These are phyloP conservation scores for Silurus meridionalis DNA, from an alignment of 2,113 vertebrate species.

Conservation along the genomic window DNA sequence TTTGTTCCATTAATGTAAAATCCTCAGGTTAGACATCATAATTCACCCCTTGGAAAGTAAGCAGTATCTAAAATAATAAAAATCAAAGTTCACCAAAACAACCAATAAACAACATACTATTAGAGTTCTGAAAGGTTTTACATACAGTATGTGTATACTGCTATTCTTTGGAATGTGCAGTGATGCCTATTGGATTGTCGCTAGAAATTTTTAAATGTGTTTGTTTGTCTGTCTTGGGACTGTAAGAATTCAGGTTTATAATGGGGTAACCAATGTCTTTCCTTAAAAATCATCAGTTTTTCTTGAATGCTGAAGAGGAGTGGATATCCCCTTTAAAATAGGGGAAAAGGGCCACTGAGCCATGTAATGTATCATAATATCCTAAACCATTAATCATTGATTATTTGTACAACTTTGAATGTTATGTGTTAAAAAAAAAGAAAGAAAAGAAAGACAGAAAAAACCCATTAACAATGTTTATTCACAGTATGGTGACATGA, in stretches of 20 bases:
- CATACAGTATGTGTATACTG: slow-evolving; percentile 30
- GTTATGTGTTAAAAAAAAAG: slow-evolving; percentile 14
- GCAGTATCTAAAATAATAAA: background rate
- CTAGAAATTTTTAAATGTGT: slow-evolving; percentile 1
- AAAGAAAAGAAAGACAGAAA: background rate
- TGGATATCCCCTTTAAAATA: background rate
- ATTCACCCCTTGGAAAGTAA: slow-evolving; percentile 36
- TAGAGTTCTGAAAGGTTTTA: slow-evolving; percentile 41
- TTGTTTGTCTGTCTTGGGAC: slow-evolving; percentile 24
- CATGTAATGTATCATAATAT: slow-evolving; percentile 28
- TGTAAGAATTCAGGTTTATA: slow-evolving; percentile 11
- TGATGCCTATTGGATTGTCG: slow-evolving; percentile 20
- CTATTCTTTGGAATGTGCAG: slow-evolving; percentile 21
- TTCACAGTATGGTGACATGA: slow-evolving; percentile 38
- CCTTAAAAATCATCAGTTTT: background rate
- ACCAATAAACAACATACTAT: slow-evolving; percentile 16
- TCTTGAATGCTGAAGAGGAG: slow-evolving; percentile 3
- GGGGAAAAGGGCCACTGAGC: background rate
- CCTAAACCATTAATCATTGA: background rate
- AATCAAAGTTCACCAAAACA: background rate
- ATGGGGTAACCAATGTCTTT: background rate
- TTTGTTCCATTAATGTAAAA: slow-evolving; percentile 63
- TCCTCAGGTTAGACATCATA: slow-evolving; percentile 74
- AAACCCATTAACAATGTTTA: slow-evolving; percentile 31
- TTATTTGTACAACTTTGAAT: slow-evolving; percentile 44